Evolutionary conservation across 2,888 invertebrate species (phyloP), one percentile per base, ranked within the genome.

Genomic region (Zaprionus lineosus): DNA sequence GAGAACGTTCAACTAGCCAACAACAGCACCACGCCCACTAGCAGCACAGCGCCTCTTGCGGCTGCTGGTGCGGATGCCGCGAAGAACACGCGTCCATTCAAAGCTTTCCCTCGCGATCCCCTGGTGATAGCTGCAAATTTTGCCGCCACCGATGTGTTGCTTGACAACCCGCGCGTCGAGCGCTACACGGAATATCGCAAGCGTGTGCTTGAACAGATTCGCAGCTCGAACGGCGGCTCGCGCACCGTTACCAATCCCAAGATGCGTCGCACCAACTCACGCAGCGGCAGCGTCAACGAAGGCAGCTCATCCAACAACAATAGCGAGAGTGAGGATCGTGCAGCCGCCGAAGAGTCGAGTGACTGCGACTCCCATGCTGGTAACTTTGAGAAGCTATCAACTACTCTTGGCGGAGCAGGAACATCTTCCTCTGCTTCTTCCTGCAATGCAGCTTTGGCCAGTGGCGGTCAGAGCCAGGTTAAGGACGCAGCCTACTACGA

Each of bases 401-500:
- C 26, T 28, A 15, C 12, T 11, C 19, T 26, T 46, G 46, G 18
- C 1, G 36, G 29, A 2, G 16, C 18, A 39, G 15, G 39, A n/a
- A 21, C 39, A 26, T 47, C 29, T 28, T 34, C 26, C 18, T 29
- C 33, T 12, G 58, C 29, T 28, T 34, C 24, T 18, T 29, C 29
- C 14, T 56, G 19, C 58, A 41, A 34, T 18, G 18, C 12, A 12
- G 9, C 28, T 9, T 16, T 24, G 8, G 2, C 34, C 21, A 50
- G 37, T 12, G 47, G 51, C 18, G 65, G 79, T 2, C 67, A 89
- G 12, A 62, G 83, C 3, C 75, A 90, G 41, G 82, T 90, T 50
- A 92, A 95, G 79, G 97, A 97, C 87, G 95, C 95, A 2, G 93
- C 95, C 0, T 98, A 98, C 87, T 94, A 95, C 91, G 97, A 96